Percentiles rank a stretch among this genome's conserved stretches.
Evolutionary conservation across 92 coral and sea anemone species (phyloP).

Genomic region (Porites rus): DNA sequence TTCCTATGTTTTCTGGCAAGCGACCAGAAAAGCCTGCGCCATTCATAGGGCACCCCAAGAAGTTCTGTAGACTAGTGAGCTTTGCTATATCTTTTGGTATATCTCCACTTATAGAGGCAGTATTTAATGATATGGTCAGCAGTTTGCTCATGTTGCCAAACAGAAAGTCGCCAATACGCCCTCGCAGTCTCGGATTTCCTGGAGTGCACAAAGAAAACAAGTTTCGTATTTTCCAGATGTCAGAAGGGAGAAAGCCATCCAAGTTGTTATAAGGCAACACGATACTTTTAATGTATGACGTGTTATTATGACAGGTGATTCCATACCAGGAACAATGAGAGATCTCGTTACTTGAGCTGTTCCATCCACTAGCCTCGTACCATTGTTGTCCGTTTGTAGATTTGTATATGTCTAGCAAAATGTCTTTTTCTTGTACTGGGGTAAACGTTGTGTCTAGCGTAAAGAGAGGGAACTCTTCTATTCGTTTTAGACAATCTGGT

Average conservation of each 20-base stretch:
- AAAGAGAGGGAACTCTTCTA: neutral
- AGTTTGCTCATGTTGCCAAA: conserved; percentile 60
- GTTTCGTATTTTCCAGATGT: conserved; percentile 68
- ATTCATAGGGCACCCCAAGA: conserved; percentile 39
- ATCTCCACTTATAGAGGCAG: conserved; percentile 22
- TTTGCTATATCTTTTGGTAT: conserved; percentile 43
- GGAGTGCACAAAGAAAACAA: conserved; percentile 55
- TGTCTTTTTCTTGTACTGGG: conserved; percentile 56
- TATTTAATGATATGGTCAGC: conserved; percentile 11
- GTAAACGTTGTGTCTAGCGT: conserved; percentile 49
- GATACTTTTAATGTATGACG: conserved; percentile 52
- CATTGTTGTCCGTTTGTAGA: conserved; percentile 58
- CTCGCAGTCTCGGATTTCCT: conserved; percentile 37
- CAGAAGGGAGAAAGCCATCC: conserved; percentile 56
- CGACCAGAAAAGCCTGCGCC: conserved; percentile 56
- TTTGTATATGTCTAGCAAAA: conserved; percentile 54
- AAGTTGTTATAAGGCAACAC: conserved; percentile 54
- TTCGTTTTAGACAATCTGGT: conserved; percentile 18
- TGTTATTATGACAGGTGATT: conserved; percentile 52
- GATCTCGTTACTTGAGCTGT: neutral
- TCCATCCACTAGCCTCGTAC: conserved; percentile 49
- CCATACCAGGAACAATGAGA: conserved; percentile 71
- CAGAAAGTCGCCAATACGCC: conserved; percentile 36
- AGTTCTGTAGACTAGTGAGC: conserved; percentile 35
- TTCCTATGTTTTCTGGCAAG: conserved; percentile 62